Evolutionary conservation across 1,140 invertebrate species (phyloP).

Genomic region (Nomia melanderi): DNA sequence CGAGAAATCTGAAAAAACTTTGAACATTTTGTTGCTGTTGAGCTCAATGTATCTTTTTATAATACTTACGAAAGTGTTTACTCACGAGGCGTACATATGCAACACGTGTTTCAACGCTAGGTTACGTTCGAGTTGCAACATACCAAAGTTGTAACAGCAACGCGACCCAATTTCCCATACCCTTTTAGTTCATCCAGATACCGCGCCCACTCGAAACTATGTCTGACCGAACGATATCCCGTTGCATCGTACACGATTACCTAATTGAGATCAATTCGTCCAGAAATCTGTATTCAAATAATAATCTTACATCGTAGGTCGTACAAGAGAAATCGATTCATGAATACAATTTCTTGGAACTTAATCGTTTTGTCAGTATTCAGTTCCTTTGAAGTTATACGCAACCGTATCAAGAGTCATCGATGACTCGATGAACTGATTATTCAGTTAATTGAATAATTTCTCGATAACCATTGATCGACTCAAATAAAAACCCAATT

Average conservation of each 20-base stretch:
- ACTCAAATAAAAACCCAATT: too few species aligned
- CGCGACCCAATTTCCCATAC: constrained; percentile 51
- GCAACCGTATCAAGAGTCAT: too few species aligned
- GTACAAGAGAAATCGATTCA: neutral
- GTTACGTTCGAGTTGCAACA: constrained; percentile 46
- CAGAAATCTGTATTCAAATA: neutral
- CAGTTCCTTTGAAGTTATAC: too few species aligned
- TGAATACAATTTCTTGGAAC: neutral
- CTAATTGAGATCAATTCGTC: constrained; percentile 42
- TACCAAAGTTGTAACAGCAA: constrained; percentile 11
- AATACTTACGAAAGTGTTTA: neutral
- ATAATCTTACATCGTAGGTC: neutral
- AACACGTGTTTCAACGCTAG: constrained; percentile 23
- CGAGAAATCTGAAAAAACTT: too few species aligned
- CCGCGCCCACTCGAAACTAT: constrained; percentile 5
- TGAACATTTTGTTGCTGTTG: neutral
- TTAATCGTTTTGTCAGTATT: too few species aligned
- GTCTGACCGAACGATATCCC: constrained; percentile 29
- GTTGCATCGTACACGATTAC: constrained; percentile 51
- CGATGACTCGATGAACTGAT: too few species aligned
- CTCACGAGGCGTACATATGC: constrained; percentile 11
- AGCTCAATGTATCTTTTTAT: neutral
- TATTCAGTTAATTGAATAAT: too few species aligned
- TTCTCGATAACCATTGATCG: too few species aligned
- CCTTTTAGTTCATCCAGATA: constrained; percentile 51